Evolutionary conservation across 2,888 invertebrate species (phyloP).

Genomic region (Ceramica pisi): DNA sequence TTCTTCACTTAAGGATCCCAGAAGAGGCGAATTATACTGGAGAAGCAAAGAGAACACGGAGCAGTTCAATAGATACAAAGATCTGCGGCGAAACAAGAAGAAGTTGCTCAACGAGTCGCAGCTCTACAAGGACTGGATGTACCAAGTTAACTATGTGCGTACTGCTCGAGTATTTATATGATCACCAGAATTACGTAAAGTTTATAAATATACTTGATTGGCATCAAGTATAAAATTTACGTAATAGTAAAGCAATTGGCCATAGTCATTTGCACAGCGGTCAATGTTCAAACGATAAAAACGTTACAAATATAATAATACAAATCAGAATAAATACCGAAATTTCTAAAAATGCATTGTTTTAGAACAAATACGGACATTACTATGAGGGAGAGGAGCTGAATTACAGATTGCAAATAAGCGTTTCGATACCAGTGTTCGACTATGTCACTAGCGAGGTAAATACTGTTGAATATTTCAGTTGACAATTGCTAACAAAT

Average conservation of each 20-base stretch:
- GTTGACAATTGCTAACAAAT: not conserved
- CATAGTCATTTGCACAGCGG: not conserved
- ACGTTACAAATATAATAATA: not conserved
- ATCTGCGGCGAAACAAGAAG: constrained; percentile 79
- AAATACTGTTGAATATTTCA: constrained; percentile 34
- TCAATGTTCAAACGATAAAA: too few relatives aligned
- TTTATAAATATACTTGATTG: not conserved
- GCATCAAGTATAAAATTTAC: too few relatives aligned
- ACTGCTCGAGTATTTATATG: not conserved
- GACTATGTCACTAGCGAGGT: constrained; percentile 83
- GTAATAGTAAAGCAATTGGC: not conserved
- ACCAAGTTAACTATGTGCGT: constrained; percentile 80
- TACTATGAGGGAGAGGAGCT: constrained; percentile 84
- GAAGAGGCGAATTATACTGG: constrained; percentile 84
- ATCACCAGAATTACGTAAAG: too few relatives aligned
- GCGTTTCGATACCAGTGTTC: constrained; percentile 85
- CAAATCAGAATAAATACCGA: not conserved
- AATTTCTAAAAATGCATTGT: not conserved
- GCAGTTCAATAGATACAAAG: constrained; percentile 79
- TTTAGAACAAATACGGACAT: constrained; percentile 80
- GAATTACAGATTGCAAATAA: constrained; percentile 84
- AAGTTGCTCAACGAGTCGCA: constrained; percentile 75
- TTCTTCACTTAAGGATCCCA: constrained; percentile 78
- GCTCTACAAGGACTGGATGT: constrained; percentile 76
- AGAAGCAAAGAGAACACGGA: constrained; percentile 81